A percentile compares a stretch with the other conserved stretches of the same genome.
phyloP scores from a whole-genome alignment of 2,113 vertebrate species.

The Python bivittatus region DNA sequence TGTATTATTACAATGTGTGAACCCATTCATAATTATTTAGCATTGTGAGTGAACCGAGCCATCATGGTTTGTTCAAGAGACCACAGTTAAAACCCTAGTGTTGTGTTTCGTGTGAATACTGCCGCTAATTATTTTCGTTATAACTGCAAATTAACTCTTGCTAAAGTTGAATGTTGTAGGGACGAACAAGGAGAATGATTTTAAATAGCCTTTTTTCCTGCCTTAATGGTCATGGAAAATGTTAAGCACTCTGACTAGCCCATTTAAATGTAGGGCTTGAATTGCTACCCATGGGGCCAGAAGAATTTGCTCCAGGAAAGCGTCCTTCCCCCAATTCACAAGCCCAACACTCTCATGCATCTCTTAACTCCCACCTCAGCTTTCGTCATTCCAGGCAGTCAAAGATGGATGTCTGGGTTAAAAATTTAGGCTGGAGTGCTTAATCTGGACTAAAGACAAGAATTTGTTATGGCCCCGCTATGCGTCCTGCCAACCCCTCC shows the following conservation, averaged over 20 bases:
- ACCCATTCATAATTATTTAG: not conserved
- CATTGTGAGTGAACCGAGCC: not conserved
- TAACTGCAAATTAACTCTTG: not conserved
- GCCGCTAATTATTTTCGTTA: not conserved
- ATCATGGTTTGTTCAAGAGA: not conserved
- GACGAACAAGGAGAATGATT: not conserved
- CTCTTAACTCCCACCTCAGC: not conserved
- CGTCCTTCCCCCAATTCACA: not conserved
- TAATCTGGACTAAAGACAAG: not conserved
- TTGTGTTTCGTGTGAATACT: not conserved
- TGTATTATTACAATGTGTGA: not conserved
- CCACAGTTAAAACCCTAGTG: not conserved
- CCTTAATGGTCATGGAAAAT: not conserved
- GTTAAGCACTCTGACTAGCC: not conserved
- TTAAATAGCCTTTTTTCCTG: not conserved
- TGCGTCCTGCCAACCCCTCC: not conserved
- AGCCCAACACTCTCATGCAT: not conserved
- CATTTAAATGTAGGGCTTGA: not conserved
- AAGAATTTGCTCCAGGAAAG: not conserved
- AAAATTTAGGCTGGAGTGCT: not conserved
- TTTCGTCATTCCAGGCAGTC: rapidly evolving
- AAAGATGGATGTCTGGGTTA: not conserved
- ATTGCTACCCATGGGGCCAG: not conserved
- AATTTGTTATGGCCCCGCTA: not conserved
- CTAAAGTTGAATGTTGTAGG: not conserved